Evolutionary conservation across 2,113 vertebrate species (phyloP).

Genomic region (Theristicus caerulescens): DNA sequence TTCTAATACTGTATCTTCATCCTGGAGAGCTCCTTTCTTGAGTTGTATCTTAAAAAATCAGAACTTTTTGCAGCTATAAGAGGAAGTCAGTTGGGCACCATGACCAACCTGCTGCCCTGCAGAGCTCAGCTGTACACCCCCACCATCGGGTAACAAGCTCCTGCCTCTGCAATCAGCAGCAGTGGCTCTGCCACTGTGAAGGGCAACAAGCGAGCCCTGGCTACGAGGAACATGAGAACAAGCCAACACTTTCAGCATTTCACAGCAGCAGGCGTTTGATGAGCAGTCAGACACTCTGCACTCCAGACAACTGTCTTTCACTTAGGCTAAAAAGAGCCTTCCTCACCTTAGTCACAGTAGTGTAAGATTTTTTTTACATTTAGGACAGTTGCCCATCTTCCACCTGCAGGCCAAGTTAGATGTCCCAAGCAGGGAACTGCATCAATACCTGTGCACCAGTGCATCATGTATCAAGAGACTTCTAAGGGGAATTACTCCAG

Average conservation of each 20-base stretch:
- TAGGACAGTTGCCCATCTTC: background rate
- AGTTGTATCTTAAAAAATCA: background rate
- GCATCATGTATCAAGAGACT: background rate
- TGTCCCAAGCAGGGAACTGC: background rate
- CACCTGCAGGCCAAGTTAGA: background rate
- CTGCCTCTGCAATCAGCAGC: background rate
- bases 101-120: background rate
- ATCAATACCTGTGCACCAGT: rapidly evolving
- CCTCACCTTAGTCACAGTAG: background rate
- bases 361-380: background rate
- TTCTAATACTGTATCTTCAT: background rate
- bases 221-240: background rate
- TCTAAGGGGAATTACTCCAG: background rate
- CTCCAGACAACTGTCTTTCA: background rate
- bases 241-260: background rate
- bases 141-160: too few relatives aligned
- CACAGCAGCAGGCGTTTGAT: background rate
- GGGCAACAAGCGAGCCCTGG: background rate
- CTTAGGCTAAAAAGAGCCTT: background rate
- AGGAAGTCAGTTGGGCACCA: background rate
- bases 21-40: background rate
- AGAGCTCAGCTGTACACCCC: background rate
- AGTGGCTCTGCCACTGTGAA: background rate
- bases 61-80: background rate
- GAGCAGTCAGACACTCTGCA: background rate